These are phyloP conservation scores for Zenarchopterus dispar DNA, from an alignment of 2,797 vertebrate species.

Conservation along the genomic window DNA sequence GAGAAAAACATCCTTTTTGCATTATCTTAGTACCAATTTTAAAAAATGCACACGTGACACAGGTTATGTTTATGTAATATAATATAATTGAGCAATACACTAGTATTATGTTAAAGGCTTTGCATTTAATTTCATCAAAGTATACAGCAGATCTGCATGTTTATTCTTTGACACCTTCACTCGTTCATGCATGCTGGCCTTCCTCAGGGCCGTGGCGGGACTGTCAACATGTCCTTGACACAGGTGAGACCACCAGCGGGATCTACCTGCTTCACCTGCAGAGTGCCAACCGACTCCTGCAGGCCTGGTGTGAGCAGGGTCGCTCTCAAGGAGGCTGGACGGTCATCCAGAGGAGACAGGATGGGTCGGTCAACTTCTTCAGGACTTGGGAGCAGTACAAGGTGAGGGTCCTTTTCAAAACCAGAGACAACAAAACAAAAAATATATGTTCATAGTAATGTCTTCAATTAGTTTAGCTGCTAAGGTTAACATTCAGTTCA, in stretches of 20 bases:
- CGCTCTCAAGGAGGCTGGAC: conserved; percentile 89
- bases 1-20: no score
- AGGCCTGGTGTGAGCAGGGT: conserved; percentile 92
- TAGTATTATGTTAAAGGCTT: no score
- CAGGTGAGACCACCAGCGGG: conserved; percentile 83
- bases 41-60: no score
- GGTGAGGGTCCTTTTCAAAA: conserved; percentile 63
- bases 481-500: no score
- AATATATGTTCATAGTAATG: no score
- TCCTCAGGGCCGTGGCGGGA: conserved; percentile 88
- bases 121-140: no score
- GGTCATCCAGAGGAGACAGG: conserved; percentile 89
- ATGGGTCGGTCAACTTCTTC: conserved; percentile 93
- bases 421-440: no score
- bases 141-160: neutral
- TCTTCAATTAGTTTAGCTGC: no score
- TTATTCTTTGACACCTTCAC: no score
- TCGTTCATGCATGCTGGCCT: neutral
- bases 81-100: no score
- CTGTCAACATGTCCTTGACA: conserved; percentile 85
- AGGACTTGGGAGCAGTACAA: conserved; percentile 93
- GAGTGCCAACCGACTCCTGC: conserved; percentile 81
- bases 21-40: no score
- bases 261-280: conserved; percentile 86
- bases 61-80: no score